Conservation (phyloP, 1,140 invertebrate species). For the Heliconius himera region DNA sequence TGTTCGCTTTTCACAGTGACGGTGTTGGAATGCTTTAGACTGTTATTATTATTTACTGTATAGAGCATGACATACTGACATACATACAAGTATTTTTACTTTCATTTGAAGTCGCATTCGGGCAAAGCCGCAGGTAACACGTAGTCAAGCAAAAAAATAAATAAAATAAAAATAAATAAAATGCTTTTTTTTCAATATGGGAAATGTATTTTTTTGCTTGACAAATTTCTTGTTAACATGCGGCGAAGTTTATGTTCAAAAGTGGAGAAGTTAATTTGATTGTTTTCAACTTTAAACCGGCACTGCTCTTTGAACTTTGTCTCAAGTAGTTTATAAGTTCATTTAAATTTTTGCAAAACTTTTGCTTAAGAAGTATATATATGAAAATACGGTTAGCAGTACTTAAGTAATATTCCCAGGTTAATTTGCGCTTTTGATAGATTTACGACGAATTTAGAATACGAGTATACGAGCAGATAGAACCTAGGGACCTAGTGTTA, state of each 20-base stretch:
- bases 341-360: not conserved
- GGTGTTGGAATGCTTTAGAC: not conserved
- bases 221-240: conserved; percentile 8
- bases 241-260: not conserved
- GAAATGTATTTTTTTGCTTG: not conserved
- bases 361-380: not conserved
- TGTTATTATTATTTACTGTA: not conserved
- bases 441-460: too few relatives aligned
- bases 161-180: not conserved
- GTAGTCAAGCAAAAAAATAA: too few relatives aligned
- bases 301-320: not conserved
- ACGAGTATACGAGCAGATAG: too few relatives aligned
- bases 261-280: conserved; percentile 2
- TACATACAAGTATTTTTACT: too few relatives aligned
- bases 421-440: too few relatives aligned
- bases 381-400: not conserved
- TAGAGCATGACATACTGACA: too few relatives aligned
- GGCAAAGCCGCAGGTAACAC: too few relatives aligned
- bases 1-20: not conserved
- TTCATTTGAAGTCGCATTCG: too few relatives aligned
- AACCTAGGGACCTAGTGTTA: too few relatives aligned
- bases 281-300: conserved; percentile 1
- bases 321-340: not conserved
- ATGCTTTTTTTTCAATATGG: not conserved
- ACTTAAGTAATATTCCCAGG: too few relatives aligned